Evolutionary conservation across 2,888 invertebrate species (phyloP), one percentile per base, ranked within the genome.

Genomic region (Ethmia dodecea): DNA sequence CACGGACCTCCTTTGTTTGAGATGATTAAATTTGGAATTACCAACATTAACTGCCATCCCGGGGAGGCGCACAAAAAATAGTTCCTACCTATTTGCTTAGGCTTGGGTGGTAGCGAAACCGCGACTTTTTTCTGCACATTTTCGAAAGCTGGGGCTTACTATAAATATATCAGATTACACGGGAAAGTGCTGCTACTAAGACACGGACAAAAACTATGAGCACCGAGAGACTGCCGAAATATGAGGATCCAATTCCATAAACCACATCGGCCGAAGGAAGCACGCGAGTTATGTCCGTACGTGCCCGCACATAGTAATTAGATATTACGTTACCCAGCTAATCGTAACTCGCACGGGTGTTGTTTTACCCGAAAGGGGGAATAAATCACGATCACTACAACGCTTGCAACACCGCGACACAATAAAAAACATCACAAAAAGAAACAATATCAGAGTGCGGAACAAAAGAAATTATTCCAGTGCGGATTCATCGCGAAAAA

Each of bases 231-330:
- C 81, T 74, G 67, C 80, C 84, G 74, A 86, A 86, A 79, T 86
- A 86, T 83, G 84, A 78, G 80, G 72, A 75, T 75, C 76, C 79
- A 78, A 84, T 83, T 79, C 80, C 83, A 81, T 86, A 86, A 86
- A 86, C 75, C 81, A 83, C 81, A 77, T 78, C 65, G 75, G 77
- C 64, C 59, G 72, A 72, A 75, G 83, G 83, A 80, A 79, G 71
- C 72, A 62, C 52, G 67, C 74, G 78, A 84, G 83, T 83, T 86
- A 84, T 77, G 77, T 65, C 54, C 55, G 79, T 79, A 83, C 86
- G 86, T 86, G 86, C 81, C 66, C 66, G 64, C 69, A 70, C 86
- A 86, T 84, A 83, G 79, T 84, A 84, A 84, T 86, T 84, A 86
- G 81, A 84, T 86, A 86, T 84, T 84, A 84, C 75, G 68, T 62